phyloP scores from a whole-genome alignment of 2,888 invertebrate genomes.

The Rhogogaster chlorosoma region DNA sequence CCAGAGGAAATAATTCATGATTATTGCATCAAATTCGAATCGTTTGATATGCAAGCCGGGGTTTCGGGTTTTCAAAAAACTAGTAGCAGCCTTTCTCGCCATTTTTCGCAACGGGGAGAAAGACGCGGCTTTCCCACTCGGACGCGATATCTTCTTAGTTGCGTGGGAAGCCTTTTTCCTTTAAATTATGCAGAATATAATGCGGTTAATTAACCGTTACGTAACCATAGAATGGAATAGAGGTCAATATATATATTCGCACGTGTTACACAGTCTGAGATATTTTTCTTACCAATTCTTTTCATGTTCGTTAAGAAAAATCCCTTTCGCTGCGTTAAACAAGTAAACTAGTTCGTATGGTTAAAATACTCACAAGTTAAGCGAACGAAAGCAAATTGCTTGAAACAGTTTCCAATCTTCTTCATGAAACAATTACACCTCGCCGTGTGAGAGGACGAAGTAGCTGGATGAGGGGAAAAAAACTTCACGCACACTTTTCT shows the following conservation, averaged over 20 bases:
- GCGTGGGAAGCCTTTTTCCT: neutral
- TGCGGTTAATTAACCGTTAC: conserved; percentile 12
- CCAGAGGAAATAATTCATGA: neutral
- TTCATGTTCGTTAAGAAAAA: neutral
- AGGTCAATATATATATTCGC: neutral
- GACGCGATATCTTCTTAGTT: neutral
- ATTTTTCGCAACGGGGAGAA: neutral
- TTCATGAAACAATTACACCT: neutral
- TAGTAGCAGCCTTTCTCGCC: neutral
- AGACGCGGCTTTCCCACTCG: neutral
- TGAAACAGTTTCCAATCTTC: neutral
- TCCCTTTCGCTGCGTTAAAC: neutral
- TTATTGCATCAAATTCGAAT: neutral
- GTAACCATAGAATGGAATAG: neutral
- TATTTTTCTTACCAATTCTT: neutral
- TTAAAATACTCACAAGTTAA: neutral
- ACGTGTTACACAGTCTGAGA: neutral
- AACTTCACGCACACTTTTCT: conserved; percentile 2
- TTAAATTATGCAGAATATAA: neutral
- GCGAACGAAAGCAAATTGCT: neutral
- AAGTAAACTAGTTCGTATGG: neutral
- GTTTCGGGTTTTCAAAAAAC: neutral
- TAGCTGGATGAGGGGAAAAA: neutral
- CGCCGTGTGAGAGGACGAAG: neutral
- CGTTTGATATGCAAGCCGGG: neutral